phyloP scores from a whole-genome alignment of 2,113 vertebrate genomes.

The Sylvia atricapilla region DNA sequence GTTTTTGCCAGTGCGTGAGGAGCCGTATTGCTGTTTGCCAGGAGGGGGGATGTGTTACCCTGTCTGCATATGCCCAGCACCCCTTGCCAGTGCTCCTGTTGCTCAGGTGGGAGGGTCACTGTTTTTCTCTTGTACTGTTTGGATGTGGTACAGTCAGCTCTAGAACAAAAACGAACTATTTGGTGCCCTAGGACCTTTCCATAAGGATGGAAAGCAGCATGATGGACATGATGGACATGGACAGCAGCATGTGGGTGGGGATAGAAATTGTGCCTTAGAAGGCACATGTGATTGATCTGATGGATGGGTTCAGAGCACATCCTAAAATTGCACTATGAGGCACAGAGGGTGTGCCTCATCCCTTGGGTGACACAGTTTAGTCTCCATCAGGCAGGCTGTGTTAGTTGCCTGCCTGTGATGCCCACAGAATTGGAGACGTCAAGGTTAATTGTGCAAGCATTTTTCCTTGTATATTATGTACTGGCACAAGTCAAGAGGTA shows the following conservation, averaged over 20 bases:
- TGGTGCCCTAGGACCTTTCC: neutral
- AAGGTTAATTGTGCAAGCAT: neutral
- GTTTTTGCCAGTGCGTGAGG: neutral
- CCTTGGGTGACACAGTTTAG: neutral
- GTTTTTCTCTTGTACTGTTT: neutral
- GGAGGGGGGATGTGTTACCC: neutral
- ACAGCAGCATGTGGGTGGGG: neutral
- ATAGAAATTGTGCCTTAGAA: neutral
- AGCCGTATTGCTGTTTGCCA: neutral
- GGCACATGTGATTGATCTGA: rapidly evolving
- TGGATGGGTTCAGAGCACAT: neutral
- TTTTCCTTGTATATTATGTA: neutral
- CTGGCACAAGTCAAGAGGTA: neutral
- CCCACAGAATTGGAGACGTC: neutral
- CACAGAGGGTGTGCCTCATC: neutral
- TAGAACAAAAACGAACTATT: neutral
- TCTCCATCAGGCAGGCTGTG: neutral
- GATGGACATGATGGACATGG: neutral
- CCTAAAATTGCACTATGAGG: neutral
- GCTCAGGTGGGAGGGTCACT: neutral
- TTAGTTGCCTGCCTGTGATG: neutral
- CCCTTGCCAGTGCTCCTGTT: neutral
- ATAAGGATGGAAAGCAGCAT: too few species aligned
- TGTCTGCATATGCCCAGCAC: neutral
- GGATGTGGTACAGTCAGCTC: neutral